phyloP scores from a whole-genome alignment of 2,113 vertebrate genomes.

The Nanorana parkeri region DNA sequence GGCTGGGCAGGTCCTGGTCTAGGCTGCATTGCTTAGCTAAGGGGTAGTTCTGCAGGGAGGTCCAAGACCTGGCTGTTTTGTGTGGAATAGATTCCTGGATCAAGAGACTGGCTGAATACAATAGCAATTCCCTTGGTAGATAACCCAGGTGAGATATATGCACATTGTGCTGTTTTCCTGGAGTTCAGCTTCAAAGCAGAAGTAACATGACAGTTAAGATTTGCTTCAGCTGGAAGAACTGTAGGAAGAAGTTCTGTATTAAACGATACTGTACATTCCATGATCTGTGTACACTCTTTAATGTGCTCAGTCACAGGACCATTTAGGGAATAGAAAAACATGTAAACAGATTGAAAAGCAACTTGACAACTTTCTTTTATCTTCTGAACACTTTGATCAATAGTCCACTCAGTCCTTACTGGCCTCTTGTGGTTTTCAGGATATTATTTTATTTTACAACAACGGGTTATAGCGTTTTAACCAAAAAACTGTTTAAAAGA shows the following conservation, averaged over 20 bases:
- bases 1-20: too few relatives aligned
- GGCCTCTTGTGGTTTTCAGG: constrained; percentile 16
- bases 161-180: too few relatives aligned
- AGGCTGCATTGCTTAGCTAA: too few relatives aligned
- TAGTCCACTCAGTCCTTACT: constrained; percentile 5
- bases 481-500: background rate
- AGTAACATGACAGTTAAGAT: too few relatives aligned
- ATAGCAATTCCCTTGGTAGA: too few relatives aligned
- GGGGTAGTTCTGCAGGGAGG: too few relatives aligned
- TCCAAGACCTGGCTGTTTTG: too few relatives aligned
- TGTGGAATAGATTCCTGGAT: too few relatives aligned
- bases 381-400: constrained; percentile 33
- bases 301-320: background rate
- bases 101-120: too few relatives aligned
- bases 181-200: too few relatives aligned
- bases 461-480: constrained; percentile 13
- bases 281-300: constrained; percentile 1
- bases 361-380: constrained; percentile 34
- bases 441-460: background rate
- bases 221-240: background rate
- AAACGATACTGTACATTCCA: background rate
- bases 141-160: too few relatives aligned
- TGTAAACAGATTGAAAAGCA: constrained; percentile 33
- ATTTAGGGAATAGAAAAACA: constrained; percentile 22
- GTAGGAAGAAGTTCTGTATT: constrained; percentile 9